Evolutionary conservation across 1,140 invertebrate species (phyloP), one percentile per base, ranked within the genome.

Genomic region (Drosophila guanche): DNA sequence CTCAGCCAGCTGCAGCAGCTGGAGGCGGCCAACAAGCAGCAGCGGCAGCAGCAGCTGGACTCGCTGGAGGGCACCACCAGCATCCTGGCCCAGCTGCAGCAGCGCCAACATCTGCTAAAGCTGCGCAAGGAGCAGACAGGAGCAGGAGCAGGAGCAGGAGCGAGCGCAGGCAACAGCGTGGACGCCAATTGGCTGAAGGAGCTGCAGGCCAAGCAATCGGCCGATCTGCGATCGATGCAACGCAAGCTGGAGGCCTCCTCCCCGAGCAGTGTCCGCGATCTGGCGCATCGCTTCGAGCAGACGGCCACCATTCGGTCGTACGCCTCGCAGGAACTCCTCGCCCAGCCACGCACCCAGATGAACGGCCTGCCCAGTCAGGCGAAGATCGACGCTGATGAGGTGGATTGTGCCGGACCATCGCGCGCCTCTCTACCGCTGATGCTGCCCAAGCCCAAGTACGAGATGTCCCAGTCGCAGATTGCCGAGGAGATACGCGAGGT

Each of bases 281-380:
- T 97, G 81, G 95, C 96, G 3, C 95, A 96, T 1, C 94, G 94
- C 86, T 97, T 97, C 91, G 96, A 98, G 92, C 95, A 94, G 83
- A 94, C 92, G 45, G 92, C 92, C 50, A 46, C 46, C 56, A 85
- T 91, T 22, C 68, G 90, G 1, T 86, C 90, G 1, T 90, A 89
- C 16, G 69, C 88, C 45, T 91, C 89, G 1, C 90, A 91, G 53
- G 90, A 91, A 52, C 52, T 90, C n/a, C 81, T 91, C 6, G 47
- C 62, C 5, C 69, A 55, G 12, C 37, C 52, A 52, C 90, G 90
- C 10, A 90, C 89, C 1, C 81, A 88, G 50, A 91, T 91, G 90
- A 91, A 90, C n/a, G 90, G 90, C 1, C 29, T 91, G 47, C 85
- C 85, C 63, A 74, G 61, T 47, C 33, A 37, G 33, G 37, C 66